These are phyloP conservation scores for Eumaeus atala DNA, from an alignment of 1,140 invertebrate genomes.

Conservation along the genomic window DNA sequence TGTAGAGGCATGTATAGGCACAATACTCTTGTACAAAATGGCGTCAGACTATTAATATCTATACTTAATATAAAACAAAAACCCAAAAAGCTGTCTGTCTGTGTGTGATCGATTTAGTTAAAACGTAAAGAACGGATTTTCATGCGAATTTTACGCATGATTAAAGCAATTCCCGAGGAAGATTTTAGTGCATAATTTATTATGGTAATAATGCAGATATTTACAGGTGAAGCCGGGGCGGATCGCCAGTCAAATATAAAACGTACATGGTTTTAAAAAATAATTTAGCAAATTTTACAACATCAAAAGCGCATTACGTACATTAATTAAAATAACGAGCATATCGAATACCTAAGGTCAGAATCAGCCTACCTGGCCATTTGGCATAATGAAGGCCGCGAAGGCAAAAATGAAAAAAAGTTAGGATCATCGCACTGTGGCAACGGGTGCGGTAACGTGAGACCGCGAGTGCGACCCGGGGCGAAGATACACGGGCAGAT, in stretches of 20 bases:
- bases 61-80: background rate
- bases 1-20: constrained; percentile 23
- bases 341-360: constrained; percentile 67
- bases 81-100: too few relatives aligned
- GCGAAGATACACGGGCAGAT: constrained; percentile 28
- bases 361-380: constrained; percentile 63
- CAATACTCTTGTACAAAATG: constrained; percentile 1
- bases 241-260: too few relatives aligned
- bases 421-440: constrained; percentile 59
- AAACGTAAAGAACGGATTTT: too few relatives aligned
- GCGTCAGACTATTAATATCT: background rate
- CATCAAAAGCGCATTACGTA: constrained; percentile 50
- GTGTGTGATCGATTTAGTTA: too few relatives aligned
- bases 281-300: constrained; percentile 40
- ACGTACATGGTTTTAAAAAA: background rate
- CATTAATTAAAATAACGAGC: constrained; percentile 58
- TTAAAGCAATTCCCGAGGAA: too few relatives aligned
- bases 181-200: too few relatives aligned
- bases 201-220: too few relatives aligned
- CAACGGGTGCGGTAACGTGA: constrained; percentile 45
- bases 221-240: too few relatives aligned
- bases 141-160: too few relatives aligned
- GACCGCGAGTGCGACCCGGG: constrained; percentile 28
- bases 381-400: constrained; percentile 65
- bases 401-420: constrained; percentile 62